These are phyloP conservation scores for Diploscapter pachys DNA, from an alignment of 1,140 invertebrate genomes.

Conservation along the genomic window DNA sequence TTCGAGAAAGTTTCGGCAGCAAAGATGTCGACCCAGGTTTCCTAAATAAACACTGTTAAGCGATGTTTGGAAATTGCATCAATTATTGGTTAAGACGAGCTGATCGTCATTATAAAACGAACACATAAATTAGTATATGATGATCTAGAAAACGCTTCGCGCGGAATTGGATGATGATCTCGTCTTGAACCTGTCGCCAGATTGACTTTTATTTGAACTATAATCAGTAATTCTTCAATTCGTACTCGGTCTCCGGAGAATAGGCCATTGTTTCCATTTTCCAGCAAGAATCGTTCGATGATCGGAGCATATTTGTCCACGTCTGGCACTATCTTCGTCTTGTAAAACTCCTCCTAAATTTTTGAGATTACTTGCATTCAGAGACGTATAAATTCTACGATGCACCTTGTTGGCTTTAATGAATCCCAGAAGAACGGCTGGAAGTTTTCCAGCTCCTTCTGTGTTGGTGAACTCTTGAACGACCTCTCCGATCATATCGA, in stretches of 20 bases:
- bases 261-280: slow-evolving; percentile 43
- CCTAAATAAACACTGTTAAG: not conserved
- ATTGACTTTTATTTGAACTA: too few species aligned
- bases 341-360: slow-evolving; percentile 33
- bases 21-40: slow-evolving; percentile 47
- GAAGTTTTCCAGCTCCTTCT: slow-evolving; percentile 1
- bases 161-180: too few species aligned
- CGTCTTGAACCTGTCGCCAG: too few species aligned
- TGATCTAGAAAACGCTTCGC: too few species aligned
- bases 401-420: slow-evolving; percentile 27
- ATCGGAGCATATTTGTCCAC: slow-evolving; percentile 43
- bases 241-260: slow-evolving; percentile 37
- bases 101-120: too few species aligned
- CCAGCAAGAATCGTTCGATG: slow-evolving; percentile 47
- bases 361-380: too few species aligned
- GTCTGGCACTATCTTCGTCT: slow-evolving; percentile 40
- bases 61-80: too few species aligned
- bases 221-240: too few species aligned
- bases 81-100: too few species aligned
- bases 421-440: slow-evolving; percentile 37
- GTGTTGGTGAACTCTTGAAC: slow-evolving; percentile 14
- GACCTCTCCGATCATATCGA: slow-evolving; percentile 20
- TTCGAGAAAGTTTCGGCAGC: slow-evolving; percentile 48
- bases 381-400: too few species aligned
- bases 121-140: too few species aligned